Base-by-base conservation (phyloP, 2,797 vertebrate species). In the Synanceia verrucosa region DNA sequence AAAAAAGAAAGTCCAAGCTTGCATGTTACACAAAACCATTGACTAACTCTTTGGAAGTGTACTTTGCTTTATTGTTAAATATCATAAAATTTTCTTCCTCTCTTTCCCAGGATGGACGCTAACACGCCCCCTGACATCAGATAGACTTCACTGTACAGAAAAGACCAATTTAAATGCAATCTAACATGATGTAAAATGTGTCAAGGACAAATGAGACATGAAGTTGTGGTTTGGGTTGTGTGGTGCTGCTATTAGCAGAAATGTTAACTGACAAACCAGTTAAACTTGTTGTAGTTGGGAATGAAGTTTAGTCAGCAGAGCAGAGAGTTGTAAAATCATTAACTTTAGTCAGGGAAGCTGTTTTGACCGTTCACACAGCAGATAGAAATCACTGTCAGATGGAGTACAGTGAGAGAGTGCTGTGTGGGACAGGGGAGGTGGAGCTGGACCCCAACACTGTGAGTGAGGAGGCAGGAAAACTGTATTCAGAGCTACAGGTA, bases 401-500 rank as follows among this genome's bases (percentile, higher is more conserved):
- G 94, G 94, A 95, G 83, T 94, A 50, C 80, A 81, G 84, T 41
- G 94, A 95, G 79, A 86, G 81, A 65, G 82, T 91, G 51, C 59
- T 95, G 28, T 91, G 91, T 81, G 91, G 82, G 55, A 53, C 82
- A 0, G 94, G 91, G 43, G 94, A 95, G 68, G 53, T 93, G 79
- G 94, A 95, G 44, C 79, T 91, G 67, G 94, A 95, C 78, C 94
- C 94, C 36, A 86, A 94, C 77, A 94, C 94, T 23, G 94, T 95
- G 72, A 95, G 94, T 63, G 94, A 95, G 67, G 94, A 95, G 64
- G 94, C 94, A 1, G 94, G 94, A 57, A 94, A 94, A 60, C 87
- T 95, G 26, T 95, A 95, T 65, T 92, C 94, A 29, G 94, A 95
- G 69, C 90, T 95, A 6, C 94, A 95, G 93, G 94, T 95, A 82